Percentiles rank a stretch among this genome's conserved stretches.
These are phyloP conservation scores for Sebastes diaconus DNA, from an alignment of 2,797 vertebrate species.

Conservation along the genomic window DNA sequence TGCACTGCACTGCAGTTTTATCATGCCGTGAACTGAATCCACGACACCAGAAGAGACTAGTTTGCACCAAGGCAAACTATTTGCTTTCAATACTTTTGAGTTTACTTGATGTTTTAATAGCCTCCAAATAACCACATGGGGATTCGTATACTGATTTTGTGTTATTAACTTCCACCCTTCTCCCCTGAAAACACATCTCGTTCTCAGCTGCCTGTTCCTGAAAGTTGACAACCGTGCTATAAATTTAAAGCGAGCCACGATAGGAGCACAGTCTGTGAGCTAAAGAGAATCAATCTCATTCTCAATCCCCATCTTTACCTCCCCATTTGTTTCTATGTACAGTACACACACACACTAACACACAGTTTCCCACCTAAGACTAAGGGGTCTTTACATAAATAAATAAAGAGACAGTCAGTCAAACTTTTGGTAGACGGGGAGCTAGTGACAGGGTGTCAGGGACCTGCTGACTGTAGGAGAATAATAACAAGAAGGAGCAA, in stretches of 20 bases:
- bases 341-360: not conserved
- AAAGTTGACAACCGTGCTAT: constrained; percentile 22
- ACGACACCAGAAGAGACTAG: not conserved
- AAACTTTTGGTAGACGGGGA: constrained; percentile 29
- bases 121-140: not conserved
- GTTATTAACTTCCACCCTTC: constrained; percentile 15
- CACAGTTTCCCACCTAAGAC: not conserved
- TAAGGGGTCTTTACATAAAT: constrained; percentile 20
- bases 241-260: constrained; percentile 2
- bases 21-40: not conserved
- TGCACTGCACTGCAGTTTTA: not conserved
- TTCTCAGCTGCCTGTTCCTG: constrained; percentile 12
- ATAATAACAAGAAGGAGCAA: constrained; percentile 52
- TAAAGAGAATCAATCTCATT: constrained; percentile 12
- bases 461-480: constrained; percentile 58
- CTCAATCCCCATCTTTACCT: constrained; percentile 9
- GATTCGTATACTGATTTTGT: not conserved
- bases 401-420: constrained; percentile 43
- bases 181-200: constrained; percentile 15
- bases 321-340: constrained; percentile 8
- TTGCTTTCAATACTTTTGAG: not conserved
- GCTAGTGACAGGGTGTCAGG: constrained; percentile 56
- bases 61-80: not conserved
- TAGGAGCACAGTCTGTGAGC: not conserved
- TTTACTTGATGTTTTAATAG: constrained; percentile 18